These are phyloP conservation scores for Aramus guarauna DNA, from an alignment of 2,113 vertebrate species.

Conservation along the genomic window DNA sequence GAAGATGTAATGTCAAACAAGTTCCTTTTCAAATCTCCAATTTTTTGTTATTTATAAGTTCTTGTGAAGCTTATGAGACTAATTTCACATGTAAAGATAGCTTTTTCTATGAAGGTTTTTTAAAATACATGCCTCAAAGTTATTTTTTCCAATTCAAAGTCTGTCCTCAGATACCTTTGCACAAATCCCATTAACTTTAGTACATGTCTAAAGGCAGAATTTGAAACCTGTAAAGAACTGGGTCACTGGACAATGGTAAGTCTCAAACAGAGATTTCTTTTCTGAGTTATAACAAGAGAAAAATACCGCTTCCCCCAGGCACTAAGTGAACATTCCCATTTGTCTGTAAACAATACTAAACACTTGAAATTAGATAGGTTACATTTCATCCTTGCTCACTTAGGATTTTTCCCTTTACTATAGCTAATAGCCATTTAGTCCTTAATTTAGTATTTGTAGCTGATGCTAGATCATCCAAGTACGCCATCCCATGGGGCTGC, in stretches of 20 bases:
- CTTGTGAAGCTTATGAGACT: not conserved
- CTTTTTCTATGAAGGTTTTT: not conserved
- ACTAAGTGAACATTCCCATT: not conserved
- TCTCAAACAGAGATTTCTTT: not conserved
- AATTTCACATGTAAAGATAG: not conserved
- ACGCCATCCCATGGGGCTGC: not conserved
- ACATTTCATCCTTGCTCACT: not conserved
- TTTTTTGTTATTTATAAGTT: not conserved
- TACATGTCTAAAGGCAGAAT: not conserved
- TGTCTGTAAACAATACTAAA: slow-evolving; percentile 23
- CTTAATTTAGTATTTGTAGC: not conserved
- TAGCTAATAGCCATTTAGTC: not conserved
- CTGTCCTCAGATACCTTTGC: not conserved
- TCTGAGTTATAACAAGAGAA: not conserved
- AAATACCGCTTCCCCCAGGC: not conserved
- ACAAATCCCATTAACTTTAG: slow-evolving; percentile 30
- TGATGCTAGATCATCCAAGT: not conserved
- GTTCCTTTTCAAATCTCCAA: not conserved
- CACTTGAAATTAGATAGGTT: not conserved
- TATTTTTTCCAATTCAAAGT: not conserved
- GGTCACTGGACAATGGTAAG: slow-evolving; percentile 24
- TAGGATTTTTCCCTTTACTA: not conserved
- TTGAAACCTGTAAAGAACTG: slow-evolving; percentile 21
- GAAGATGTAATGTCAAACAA: not conserved
- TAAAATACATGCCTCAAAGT: not conserved